A percentile compares a stretch with the other conserved stretches of the same genome.
Conservation (phyloP, 23 tunicate genomes). For the Aplidium turbinatum region DNA sequence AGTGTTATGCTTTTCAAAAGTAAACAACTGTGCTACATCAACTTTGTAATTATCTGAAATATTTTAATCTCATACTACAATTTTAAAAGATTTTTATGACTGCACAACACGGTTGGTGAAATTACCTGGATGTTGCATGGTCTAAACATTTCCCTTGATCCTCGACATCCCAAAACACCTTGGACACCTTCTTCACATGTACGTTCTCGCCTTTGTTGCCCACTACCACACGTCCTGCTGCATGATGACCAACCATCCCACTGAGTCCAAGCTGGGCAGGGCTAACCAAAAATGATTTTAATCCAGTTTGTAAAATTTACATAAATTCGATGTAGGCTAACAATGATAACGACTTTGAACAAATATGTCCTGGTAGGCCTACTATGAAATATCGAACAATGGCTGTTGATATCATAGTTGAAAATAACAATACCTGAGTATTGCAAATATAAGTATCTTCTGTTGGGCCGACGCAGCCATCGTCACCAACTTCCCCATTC, state of each 20-base stretch:
- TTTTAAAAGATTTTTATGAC: no score
- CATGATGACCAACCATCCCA: constrained; percentile 62
- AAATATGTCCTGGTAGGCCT: no score
- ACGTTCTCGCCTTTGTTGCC: constrained; percentile 46
- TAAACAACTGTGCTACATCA: neutral
- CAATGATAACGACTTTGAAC: no score
- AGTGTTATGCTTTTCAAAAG: neutral
- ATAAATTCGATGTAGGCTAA: no score
- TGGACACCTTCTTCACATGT: constrained; percentile 45
- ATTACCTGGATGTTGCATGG: constrained; percentile 30
- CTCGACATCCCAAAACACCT: constrained; percentile 63
- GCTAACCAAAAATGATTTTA: constrained; percentile 8
- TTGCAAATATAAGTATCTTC: constrained; percentile 29
- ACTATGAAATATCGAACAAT: no score
- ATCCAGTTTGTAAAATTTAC: no score
- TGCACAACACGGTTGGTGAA: neutral
- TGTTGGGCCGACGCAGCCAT: constrained; percentile 46
- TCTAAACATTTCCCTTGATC: constrained; percentile 1
- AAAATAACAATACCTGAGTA: constrained; percentile 66
- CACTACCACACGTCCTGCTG: constrained; percentile 69
- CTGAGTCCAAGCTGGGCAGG: constrained; percentile 64
- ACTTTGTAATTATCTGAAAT: neutral
- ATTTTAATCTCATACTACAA: no score
- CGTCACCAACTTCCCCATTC: constrained; percentile 15
- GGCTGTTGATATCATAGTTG: no score